Evolutionary conservation across 2,797 vertebrate genomes (phyloP).

Genomic region (Jordanella pulchra): DNA sequence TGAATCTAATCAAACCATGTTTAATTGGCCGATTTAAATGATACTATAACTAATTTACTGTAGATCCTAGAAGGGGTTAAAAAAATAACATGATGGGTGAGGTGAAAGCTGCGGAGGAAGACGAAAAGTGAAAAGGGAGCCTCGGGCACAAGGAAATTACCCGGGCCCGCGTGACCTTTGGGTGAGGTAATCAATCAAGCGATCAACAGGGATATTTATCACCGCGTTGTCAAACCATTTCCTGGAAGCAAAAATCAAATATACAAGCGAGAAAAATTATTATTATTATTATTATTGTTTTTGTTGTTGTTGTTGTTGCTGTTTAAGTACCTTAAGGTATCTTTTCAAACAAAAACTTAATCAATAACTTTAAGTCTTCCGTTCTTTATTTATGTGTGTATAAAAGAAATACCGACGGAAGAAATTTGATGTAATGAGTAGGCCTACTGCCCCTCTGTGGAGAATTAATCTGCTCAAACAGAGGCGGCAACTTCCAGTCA

Average conservation of each 20-base stretch:
- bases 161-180: slow-evolving; percentile 95
- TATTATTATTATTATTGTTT: neutral
- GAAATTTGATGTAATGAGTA: slow-evolving; percentile 21
- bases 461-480: slow-evolving; percentile 56
- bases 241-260: slow-evolving; percentile 57
- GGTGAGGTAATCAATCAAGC: slow-evolving; percentile 99
- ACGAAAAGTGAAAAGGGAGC: slow-evolving; percentile 97
- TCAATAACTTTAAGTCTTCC: neutral
- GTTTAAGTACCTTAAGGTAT: too few species aligned
- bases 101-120: slow-evolving; percentile 84
- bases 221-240: slow-evolving; percentile 87
- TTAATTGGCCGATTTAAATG: neutral
- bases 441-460: slow-evolving; percentile 64
- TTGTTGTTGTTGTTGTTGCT: too few species aligned
- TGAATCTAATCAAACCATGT: slow-evolving; percentile 38
- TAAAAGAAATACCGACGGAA: neutral
- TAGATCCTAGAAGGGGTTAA: slow-evolving; percentile 81
- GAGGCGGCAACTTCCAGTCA: slow-evolving; percentile 38
- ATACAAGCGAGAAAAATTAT: slow-evolving; percentile 15
- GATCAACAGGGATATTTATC: slow-evolving; percentile 99
- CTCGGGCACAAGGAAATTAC: slow-evolving; percentile 98
- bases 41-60: slow-evolving; percentile 34
- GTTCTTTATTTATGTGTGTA: neutral
- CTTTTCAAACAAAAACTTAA: neutral
- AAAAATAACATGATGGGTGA: slow-evolving; percentile 79